Evolutionary conservation across 2,113 vertebrate species (phyloP), one percentile per base, ranked within the genome.

Genomic region (Corythoichthys haematopterus): DNA sequence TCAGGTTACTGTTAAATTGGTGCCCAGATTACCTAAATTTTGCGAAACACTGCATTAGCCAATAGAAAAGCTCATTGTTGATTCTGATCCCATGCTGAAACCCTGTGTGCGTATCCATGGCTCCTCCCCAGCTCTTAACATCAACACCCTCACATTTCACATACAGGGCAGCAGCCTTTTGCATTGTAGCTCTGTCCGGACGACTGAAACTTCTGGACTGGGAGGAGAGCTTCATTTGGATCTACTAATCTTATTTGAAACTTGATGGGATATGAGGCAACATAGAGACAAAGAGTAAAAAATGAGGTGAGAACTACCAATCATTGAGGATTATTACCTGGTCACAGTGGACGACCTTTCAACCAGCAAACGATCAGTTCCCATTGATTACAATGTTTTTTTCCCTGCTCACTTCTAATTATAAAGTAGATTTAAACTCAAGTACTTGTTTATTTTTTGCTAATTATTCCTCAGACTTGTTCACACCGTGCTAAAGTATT

Each of bases 321-420:
- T 56, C 35, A 5, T 57, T 57, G 10, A 13, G 55, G 55, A 57
- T 15, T 55, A 55, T 55, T 55, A 40, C 7, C 10, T 28, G 6
- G 14, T 3, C 10, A 48, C 62, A 58, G 66, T 59, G 15, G 45
- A 63, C 65, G n/a, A 60, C 66, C 65, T 57, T 28, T 16, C 63
- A 51, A 46, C 61, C 72, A 68, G 36, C 55, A 11, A 45, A 67
- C 81, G 84, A 84, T 87, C 65, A 63, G 79, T 81, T 62, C n/a
- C n/a, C 40, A 33, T 7, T 61, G 20, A 61, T 43, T 43, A n/a
- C 7, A 55, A 55, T 55, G 52, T 4, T 3, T 4, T 11, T 6
- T 5, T 16, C 6, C 50, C 4, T 4, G 3, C 28, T 35, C 55
- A 2, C 48, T 15, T 52, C 3, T 63, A 1, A 40, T 51, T 28